These are phyloP conservation scores for Ceyx cyanopectus DNA, from an alignment of 2,113 vertebrate genomes.

Conservation along the genomic window DNA sequence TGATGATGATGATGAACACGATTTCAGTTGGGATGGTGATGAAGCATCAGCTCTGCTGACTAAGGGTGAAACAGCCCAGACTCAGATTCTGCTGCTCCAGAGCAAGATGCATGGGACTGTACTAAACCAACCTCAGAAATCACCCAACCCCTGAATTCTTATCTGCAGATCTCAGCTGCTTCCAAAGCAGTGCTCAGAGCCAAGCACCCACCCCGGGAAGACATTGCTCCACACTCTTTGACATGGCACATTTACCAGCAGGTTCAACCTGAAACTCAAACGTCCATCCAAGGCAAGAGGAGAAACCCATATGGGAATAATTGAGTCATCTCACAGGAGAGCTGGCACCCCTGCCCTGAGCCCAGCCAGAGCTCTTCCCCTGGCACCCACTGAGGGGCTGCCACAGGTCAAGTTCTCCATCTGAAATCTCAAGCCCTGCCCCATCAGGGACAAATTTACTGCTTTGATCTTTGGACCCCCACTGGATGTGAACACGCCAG, in stretches of 20 bases:
- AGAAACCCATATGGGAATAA: background rate
- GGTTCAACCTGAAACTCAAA: background rate
- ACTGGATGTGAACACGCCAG: background rate
- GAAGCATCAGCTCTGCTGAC: conserved; percentile 18
- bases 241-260: conserved; percentile 4
- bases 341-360: background rate
- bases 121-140: background rate
- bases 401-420: background rate
- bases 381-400: background rate
- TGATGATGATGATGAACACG: background rate
- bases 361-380: background rate
- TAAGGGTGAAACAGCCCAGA: background rate
- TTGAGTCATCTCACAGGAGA: background rate
- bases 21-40: background rate
- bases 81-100: background rate
- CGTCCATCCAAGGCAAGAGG: background rate
- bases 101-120: background rate
- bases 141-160: background rate
- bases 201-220: background rate
- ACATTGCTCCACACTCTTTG: conserved; percentile 13
- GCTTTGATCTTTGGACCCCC: background rate
- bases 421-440: background rate
- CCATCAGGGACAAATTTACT: background rate
- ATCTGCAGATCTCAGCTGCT: background rate
- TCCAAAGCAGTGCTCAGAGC: background rate